A percentile compares a stretch with the other conserved stretches of the same genome.
These are phyloP conservation scores for Microcebus jonahi DNA, from an alignment of 2,113 vertebrate species.

Conservation along the genomic window DNA sequence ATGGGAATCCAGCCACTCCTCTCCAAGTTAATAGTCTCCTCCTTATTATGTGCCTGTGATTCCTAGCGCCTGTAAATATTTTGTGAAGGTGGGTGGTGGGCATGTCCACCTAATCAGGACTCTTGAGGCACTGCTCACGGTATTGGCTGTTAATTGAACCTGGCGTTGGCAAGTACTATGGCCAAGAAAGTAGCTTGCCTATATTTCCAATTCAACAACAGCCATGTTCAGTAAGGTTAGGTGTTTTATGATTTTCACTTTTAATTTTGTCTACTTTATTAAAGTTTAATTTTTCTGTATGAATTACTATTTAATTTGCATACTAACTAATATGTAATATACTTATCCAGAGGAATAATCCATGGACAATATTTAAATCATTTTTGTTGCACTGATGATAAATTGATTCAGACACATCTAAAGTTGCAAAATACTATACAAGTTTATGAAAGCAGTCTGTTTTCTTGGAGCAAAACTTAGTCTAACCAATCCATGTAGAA, in stretches of 20 bases:
- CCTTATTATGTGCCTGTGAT: not conserved
- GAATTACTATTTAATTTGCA: not conserved
- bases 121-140: not conserved
- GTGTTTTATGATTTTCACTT: not conserved
- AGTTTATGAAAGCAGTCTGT: not conserved
- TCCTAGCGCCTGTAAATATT: not conserved
- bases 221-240: not conserved
- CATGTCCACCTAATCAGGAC: not conserved
- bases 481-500: not conserved
- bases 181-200: not conserved
- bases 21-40: not conserved
- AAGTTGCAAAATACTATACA: not conserved
- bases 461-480: conserved; percentile 14
- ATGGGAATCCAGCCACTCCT: not conserved
- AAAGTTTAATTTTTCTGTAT: not conserved
- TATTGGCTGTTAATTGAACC: not conserved
- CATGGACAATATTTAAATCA: not conserved
- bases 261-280: not conserved
- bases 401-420: not conserved
- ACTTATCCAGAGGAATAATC: not conserved
- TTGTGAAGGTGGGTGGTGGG: not conserved
- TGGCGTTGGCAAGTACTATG: not conserved
- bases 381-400: not conserved
- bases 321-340: not conserved
- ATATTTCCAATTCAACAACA: not conserved